Conservation (phyloP, 2,797 vertebrate species). For the Telmatherina bonti region DNA sequence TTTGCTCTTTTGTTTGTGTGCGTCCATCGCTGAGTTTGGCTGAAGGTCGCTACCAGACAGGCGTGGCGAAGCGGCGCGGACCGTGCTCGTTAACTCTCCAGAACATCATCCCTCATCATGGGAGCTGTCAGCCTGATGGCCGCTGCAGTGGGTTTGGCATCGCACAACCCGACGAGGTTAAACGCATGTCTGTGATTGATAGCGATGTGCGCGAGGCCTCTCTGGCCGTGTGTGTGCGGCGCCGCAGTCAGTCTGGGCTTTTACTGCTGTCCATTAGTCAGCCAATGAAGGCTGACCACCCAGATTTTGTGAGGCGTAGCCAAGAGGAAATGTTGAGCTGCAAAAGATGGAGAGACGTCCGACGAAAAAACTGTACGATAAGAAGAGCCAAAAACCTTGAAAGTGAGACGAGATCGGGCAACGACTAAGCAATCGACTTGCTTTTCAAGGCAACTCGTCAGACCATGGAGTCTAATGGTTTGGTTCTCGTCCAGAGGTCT, state of each 20-base stretch:
- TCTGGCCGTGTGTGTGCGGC: conserved; percentile 22
- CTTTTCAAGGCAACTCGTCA: conserved; percentile 50
- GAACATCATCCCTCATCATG: conserved; percentile 74
- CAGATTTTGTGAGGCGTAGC: conserved; percentile 54
- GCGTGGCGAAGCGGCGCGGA: conserved; percentile 51
- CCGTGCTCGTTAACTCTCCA: conserved; percentile 57
- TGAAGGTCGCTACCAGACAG: conserved; percentile 70
- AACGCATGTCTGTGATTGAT: conserved; percentile 70
- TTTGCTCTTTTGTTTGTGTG: conserved; percentile 37
- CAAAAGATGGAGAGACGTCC: conserved; percentile 57
- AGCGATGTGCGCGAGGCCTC: conserved; percentile 36
- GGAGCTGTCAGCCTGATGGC: conserved; percentile 66
- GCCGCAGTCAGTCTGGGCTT: conserved; percentile 37
- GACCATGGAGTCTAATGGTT: conserved; percentile 33
- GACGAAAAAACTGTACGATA: conserved; percentile 26
- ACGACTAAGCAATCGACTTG: conserved; percentile 48
- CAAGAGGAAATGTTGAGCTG: conserved; percentile 51
- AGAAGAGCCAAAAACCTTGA: conserved; percentile 44
- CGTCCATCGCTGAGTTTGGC: conserved; percentile 31
- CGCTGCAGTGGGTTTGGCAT: conserved; percentile 51
- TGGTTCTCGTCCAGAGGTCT: conserved; percentile 29
- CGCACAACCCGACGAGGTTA: conserved; percentile 55
- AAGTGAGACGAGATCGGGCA: conserved; percentile 35
- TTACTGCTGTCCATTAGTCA: conserved; percentile 75
- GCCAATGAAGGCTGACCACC: conserved; percentile 74